Base-by-base conservation (phyloP, 2,888 invertebrate genomes). In the Volucella bombylans region DNA sequence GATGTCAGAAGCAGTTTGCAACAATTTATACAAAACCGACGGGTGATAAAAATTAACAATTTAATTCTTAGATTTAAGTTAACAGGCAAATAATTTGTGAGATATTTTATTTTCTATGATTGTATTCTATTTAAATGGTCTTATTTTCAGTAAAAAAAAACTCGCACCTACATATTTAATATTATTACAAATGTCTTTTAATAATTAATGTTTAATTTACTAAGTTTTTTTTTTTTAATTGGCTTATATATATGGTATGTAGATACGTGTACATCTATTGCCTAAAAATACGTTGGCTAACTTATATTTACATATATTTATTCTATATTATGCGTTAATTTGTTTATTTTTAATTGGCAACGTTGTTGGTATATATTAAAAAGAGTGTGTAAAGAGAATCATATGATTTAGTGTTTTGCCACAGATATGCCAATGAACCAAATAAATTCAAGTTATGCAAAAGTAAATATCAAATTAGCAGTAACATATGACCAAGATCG, bases 291-390 rank as follows among this genome's bases (percentile, higher is more conserved):
- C 52, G 52, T 45, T 65, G 8, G 8, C 52, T 65, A 50, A 71
- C 78, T 72, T 61, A 61, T 52, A 4, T 6, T 50, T 47, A 38
- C 50, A 38, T 2, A 59, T 23, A 23, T 23, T 23, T 23, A 23
- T 2, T 23, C 31, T 14, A 55, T 71, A 52, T 49, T 68, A 11
- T 43, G 52, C 43, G 11, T 41, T 54, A 39, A 54, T 49, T 15
- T 45, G 45, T 18, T 57, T 31, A 45, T 45, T 31, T 54, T 61
- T 72, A 79, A 79, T 79, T 79, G 79, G 79, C 79, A 80, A 73
- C 73, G 3, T 71, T 78, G 9, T 55, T 57, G 45, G 12, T 39
- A 39, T 31, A 6, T 31, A 31, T 31, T 6, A 31, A 31, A 31
- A 31, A 31, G 6, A 31, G 31, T 31, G 31, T 31, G 31, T 31